Conservation (phyloP, 2,888 invertebrate species). For the Exephanes ischioxanthus region DNA sequence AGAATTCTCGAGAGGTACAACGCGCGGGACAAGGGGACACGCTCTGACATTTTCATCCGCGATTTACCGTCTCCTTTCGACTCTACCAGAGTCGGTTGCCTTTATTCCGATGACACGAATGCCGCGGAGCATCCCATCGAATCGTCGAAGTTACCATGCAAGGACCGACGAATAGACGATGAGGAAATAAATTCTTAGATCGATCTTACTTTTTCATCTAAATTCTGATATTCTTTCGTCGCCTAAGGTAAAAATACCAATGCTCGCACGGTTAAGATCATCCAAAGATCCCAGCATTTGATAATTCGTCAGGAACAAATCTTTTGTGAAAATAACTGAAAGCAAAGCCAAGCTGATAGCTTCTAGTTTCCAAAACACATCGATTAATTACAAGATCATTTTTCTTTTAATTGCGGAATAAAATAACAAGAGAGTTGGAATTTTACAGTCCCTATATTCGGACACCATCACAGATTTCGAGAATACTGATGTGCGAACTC, state of each 20-base stretch:
- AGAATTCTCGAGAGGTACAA: slow-evolving; percentile 1
- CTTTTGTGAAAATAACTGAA: no score
- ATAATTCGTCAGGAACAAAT: no score
- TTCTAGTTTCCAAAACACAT: no score
- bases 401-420: no score
- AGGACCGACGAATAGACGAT: slow-evolving; percentile 6
- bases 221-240: neutral
- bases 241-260: neutral
- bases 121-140: slow-evolving; percentile 31
- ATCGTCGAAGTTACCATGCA: slow-evolving; percentile 11
- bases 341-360: no score
- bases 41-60: slow-evolving; percentile 63
- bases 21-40: slow-evolving; percentile 47
- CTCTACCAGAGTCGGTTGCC: slow-evolving; percentile 29
- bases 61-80: slow-evolving; percentile 53
- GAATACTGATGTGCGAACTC: no score
- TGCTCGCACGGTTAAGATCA: neutral
- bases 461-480: no score
- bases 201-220: neutral
- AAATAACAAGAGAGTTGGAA: no score
- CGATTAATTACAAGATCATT: no score
- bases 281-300: no score
- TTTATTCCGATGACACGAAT: slow-evolving; percentile 66
- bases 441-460: no score
- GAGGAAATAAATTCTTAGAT: slow-evolving; percentile 1